These are phyloP conservation scores for Heterotilapia buettikoferi DNA, from an alignment of 2,113 vertebrate genomes.

Conservation along the genomic window DNA sequence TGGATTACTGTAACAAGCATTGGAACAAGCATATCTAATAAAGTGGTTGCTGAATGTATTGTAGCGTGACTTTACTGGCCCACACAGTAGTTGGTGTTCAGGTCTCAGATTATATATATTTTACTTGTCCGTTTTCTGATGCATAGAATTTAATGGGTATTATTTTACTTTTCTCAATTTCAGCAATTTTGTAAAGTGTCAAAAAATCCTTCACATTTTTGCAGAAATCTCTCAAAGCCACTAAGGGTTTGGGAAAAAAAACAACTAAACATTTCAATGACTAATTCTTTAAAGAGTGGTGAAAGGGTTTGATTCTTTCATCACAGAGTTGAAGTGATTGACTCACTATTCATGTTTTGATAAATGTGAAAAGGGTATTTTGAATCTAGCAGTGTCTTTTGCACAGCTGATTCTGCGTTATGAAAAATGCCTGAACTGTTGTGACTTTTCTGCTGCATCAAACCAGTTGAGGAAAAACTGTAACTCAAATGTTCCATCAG, in stretches of 20 bases:
- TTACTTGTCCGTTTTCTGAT: not conserved
- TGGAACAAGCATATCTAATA: not conserved
- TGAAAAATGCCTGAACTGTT: not conserved
- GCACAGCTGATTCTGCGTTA: not conserved
- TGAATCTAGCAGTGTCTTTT: not conserved
- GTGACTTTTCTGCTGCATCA: not conserved
- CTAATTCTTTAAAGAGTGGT: not conserved
- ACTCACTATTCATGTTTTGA: not conserved
- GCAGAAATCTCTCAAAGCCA: not conserved
- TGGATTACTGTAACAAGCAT: not conserved
- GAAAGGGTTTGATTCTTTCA: not conserved
- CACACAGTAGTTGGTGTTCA: not conserved
- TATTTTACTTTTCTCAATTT: not conserved
- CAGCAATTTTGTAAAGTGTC: rapidly evolving
- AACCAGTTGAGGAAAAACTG: not conserved
- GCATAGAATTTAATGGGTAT: not conserved
- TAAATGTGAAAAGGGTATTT: not conserved
- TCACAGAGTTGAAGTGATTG: not conserved
- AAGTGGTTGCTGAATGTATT: not conserved
- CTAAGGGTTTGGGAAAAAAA: not conserved
- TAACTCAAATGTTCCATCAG: not conserved
- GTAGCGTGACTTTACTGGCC: not conserved
- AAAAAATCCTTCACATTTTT: not conserved
- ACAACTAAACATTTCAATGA: not conserved
- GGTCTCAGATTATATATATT: not conserved